Evolutionary conservation across 2,113 vertebrate genomes (phyloP).

Genomic region (Melanocharis versteri): DNA sequence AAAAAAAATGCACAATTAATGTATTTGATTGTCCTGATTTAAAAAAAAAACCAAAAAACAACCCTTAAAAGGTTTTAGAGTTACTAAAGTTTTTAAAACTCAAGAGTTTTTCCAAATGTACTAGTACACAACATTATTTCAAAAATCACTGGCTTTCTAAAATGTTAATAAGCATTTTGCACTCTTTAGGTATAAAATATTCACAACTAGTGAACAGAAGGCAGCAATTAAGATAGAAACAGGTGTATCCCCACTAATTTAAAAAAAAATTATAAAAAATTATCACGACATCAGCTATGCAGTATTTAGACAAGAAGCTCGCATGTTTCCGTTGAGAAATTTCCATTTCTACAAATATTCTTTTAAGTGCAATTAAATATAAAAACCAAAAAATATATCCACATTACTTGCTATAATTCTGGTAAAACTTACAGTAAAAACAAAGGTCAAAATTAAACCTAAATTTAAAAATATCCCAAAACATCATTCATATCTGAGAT

Average conservation of each 20-base stretch:
- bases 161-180: neutral
- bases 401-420: neutral
- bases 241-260: neutral
- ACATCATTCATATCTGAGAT: neutral
- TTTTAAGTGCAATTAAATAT: neutral
- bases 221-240: neutral
- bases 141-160: neutral
- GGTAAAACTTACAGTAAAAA: neutral
- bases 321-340: neutral
- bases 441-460: neutral
- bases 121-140: neutral
- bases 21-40: neutral
- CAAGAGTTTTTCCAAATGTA: neutral
- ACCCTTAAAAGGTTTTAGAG: rapidly evolving
- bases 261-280: neutral
- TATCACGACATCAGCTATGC: neutral
- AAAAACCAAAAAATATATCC: neutral
- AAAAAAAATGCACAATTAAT: neutral
- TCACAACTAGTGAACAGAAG: neutral
- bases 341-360: neutral
- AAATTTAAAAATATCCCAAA: neutral
- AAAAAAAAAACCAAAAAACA: neutral
- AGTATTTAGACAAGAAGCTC: neutral
- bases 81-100: neutral
- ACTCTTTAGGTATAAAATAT: neutral